Conservation (phyloP, 2,888 invertebrate genomes). For the Campoplex capitator region DNA sequence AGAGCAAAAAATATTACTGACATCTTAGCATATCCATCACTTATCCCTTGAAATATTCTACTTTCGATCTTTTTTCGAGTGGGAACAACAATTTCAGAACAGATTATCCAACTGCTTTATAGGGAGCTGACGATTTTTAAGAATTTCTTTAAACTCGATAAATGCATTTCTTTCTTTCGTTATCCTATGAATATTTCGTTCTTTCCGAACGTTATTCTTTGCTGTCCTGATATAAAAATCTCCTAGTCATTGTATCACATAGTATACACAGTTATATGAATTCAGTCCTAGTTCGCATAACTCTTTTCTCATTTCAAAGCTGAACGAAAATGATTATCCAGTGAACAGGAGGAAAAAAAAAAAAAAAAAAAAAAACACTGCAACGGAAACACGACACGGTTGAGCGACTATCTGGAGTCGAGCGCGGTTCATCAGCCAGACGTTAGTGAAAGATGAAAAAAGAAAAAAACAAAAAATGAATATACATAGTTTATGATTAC, state of each 20-base stretch:
- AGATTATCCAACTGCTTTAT: background rate
- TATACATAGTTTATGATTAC: conserved; percentile 18
- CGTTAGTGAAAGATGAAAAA: conserved; percentile 31
- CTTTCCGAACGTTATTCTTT: background rate
- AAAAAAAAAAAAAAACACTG: conserved; percentile 8
- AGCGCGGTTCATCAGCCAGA: conserved; percentile 36
- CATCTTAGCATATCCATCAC: conserved; percentile 1
- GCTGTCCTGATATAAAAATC: background rate
- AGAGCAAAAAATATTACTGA: background rate
- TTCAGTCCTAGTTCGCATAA: conserved; percentile 51
- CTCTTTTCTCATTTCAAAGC: conserved; percentile 22
- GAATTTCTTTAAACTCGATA: background rate
- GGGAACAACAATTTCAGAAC: background rate
- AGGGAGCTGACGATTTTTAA: background rate
- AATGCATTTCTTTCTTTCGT: background rate
- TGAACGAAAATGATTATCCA: conserved; percentile 49
- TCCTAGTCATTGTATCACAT: conserved; percentile 1
- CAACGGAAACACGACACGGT: conserved; percentile 59
- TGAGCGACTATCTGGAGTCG: conserved; percentile 46
- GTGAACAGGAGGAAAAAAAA: conserved; percentile 6
- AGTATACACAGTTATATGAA: conserved; percentile 17
- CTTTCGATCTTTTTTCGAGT: background rate
- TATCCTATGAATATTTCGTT: background rate
- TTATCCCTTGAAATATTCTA: background rate
- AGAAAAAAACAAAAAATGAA: conserved; percentile 3